Evolutionary conservation across 2,113 vertebrate species (phyloP).

Genomic region (Turdus rufiventris): DNA sequence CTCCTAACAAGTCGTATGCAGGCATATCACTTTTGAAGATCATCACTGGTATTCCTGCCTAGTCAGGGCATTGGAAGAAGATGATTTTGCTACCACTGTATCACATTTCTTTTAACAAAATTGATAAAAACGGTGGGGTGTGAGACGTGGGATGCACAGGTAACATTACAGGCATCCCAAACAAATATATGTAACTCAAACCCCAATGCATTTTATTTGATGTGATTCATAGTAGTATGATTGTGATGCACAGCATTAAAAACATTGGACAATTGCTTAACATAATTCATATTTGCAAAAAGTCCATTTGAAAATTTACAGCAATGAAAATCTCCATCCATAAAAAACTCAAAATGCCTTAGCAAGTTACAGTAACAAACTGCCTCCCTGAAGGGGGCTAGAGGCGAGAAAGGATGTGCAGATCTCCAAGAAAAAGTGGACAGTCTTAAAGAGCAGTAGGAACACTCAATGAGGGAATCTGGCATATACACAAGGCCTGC

Average conservation of each 20-base stretch:
- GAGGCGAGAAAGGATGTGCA: not conserved
- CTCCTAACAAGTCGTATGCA: not conserved
- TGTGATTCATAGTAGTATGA: not conserved
- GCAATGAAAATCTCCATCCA: not conserved
- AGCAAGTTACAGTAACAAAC: not conserved
- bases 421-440: not conserved
- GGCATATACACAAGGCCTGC: not conserved
- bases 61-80: not conserved
- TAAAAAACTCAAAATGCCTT: not conserved
- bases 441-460: not conserved
- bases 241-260: not conserved
- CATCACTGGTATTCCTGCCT: not conserved
- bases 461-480: not conserved
- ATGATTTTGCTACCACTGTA: not conserved
- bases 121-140: not conserved
- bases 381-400: not conserved
- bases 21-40: not conserved
- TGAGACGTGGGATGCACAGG: not conserved
- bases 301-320: not conserved
- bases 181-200: not conserved
- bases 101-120: not conserved
- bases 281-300: not conserved
- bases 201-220: not conserved
- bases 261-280: not conserved
- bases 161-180: not conserved